These are phyloP conservation scores for Lichenostomus cassidix DNA, from an alignment of 2,113 vertebrate species.

Conservation along the genomic window DNA sequence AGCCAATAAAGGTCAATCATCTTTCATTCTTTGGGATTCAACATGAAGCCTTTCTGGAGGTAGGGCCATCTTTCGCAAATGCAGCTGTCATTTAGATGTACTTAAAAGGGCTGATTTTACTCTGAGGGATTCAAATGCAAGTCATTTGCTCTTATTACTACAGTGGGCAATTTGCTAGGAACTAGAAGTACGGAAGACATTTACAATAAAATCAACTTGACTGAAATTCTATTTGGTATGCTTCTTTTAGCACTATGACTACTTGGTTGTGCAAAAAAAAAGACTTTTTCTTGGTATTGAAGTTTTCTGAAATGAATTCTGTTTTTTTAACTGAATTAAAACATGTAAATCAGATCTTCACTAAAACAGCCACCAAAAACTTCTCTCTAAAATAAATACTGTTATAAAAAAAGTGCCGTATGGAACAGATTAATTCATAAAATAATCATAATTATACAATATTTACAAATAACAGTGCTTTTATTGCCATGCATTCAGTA, in stretches of 20 bases:
- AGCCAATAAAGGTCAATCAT: neutral
- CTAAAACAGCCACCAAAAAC: neutral
- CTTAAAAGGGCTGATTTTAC: neutral
- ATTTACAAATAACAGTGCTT: neutral
- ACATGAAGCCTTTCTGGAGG: neutral
- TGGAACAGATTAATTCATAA: neutral
- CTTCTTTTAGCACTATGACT: neutral
- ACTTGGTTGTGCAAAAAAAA: neutral
- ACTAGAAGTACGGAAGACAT: neutral
- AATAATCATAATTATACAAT: neutral
- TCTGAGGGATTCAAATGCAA: neutral
- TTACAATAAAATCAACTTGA: neutral
- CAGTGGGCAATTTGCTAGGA: neutral
- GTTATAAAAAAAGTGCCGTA: neutral
- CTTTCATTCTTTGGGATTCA: neutral
- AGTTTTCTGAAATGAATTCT: neutral
- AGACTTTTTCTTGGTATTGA: neutral
- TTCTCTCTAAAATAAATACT: neutral
- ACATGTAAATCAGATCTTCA: neutral
- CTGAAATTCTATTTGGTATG: neutral
- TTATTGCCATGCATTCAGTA: neutral
- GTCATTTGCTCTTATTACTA: neutral
- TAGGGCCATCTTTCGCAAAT: neutral
- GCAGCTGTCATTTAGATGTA: neutral
- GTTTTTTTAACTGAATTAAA: neutral